Percentiles rank a stretch among this genome's conserved stretches.
phyloP scores from a whole-genome alignment of 2,888 invertebrate genomes.

The Eupithecia dodoneata region DNA sequence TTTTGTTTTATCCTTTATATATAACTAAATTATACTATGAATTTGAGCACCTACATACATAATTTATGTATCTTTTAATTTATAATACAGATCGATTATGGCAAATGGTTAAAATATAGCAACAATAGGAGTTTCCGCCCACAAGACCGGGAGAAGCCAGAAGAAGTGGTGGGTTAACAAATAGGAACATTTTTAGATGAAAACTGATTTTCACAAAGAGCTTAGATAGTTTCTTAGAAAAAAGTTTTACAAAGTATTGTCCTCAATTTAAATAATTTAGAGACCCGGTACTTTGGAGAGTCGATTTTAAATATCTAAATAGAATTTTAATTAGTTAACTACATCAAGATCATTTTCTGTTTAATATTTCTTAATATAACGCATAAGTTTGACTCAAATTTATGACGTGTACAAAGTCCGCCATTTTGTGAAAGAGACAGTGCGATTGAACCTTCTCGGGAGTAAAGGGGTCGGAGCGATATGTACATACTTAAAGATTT shows the following conservation, averaged over 20 bases:
- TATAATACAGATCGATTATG: constrained; percentile 14
- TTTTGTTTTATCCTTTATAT: not conserved
- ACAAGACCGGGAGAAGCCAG: no score
- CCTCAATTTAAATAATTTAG: not conserved
- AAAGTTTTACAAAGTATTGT: not conserved
- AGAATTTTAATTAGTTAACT: not conserved
- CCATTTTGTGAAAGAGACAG: not conserved
- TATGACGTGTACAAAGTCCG: not conserved
- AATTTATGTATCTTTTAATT: not conserved
- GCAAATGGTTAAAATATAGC: not conserved
- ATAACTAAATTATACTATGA: not conserved
- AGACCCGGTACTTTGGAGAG: not conserved
- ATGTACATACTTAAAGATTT: not conserved
- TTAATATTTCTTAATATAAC: not conserved
- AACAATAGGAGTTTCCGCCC: not conserved
- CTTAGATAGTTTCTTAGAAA: not conserved
- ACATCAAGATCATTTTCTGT: not conserved
- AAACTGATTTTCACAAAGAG: not conserved
- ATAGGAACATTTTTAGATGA: not conserved
- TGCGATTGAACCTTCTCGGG: not conserved
- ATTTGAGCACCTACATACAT: not conserved
- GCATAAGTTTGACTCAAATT: not conserved
- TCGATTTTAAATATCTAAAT: not conserved
- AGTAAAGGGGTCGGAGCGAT: not conserved
- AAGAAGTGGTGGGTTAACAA: not conserved